Conservation (phyloP, 2,888 invertebrate genomes). For the Aelia acuminata region DNA sequence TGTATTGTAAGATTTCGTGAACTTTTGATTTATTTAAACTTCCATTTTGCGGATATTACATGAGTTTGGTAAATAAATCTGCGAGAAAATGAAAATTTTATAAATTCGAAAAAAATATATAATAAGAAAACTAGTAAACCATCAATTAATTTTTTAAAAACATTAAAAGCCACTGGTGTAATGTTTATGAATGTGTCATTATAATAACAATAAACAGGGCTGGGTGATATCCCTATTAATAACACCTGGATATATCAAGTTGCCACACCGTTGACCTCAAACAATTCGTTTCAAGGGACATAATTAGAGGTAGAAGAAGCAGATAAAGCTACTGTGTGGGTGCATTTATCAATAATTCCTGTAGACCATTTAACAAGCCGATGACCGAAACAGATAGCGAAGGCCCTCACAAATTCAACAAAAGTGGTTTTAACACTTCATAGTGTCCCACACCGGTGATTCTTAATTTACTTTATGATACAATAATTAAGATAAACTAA, state of each 20-base stretch:
- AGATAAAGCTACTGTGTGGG: neutral
- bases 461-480: no score
- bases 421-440: neutral
- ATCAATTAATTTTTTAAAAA: no score
- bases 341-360: conserved; percentile 14
- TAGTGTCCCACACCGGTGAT: no score
- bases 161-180: no score
- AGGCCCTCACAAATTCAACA: neutral
- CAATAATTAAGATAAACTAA: no score
- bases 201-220: neutral
- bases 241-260: neutral
- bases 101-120: neutral
- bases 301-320: neutral
- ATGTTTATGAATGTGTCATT: neutral
- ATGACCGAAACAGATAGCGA: neutral
- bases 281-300: neutral
- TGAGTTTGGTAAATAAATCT: neutral
- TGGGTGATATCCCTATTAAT: neutral
- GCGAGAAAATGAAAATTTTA: no score
- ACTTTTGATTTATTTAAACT: neutral
- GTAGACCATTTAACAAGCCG: neutral
- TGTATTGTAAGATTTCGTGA: no score
- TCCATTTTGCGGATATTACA: no score
- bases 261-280: neutral
- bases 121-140: no score